These are phyloP conservation scores for Drosophila grimshawi DNA, from an alignment of 1,140 invertebrate genomes.

Conservation along the genomic window DNA sequence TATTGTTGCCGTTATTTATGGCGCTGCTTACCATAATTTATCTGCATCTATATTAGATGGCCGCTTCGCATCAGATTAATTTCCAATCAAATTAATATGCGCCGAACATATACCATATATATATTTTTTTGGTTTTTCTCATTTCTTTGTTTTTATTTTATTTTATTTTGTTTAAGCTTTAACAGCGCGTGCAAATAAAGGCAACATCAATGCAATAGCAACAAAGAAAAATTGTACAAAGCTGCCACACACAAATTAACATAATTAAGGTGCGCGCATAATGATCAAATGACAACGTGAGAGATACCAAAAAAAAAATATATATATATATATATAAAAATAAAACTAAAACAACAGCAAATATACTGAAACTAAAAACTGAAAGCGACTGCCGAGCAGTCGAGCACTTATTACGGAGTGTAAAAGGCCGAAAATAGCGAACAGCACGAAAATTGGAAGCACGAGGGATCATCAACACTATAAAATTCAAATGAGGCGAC, in stretches of 20 bases:
- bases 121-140: conserved; percentile 7
- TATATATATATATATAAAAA: no score
- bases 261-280: conserved; percentile 72
- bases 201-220: conserved; percentile 38
- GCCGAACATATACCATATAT: conserved; percentile 35
- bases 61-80: conserved; percentile 61
- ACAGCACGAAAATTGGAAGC: conserved; percentile 43
- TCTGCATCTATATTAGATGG: conserved; percentile 39
- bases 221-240: conserved; percentile 39
- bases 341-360: conserved; percentile 1
- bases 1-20: conserved; percentile 30
- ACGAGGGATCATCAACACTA: conserved; percentile 55
- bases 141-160: conserved; percentile 21
- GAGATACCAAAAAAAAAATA: conserved; percentile 22
- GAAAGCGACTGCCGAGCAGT: conserved; percentile 22
- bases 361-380: conserved; percentile 4
- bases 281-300: conserved; percentile 54
- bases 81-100: conserved; percentile 67
- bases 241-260: conserved; percentile 55
- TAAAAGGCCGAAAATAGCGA: conserved; percentile 37
- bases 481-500: conserved; percentile 65
- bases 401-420: conserved; percentile 32
- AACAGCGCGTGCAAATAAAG: conserved; percentile 48
- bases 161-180: conserved; percentile 5
- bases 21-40: conserved; percentile 44